A percentile compares a stretch with the other conserved stretches of the same genome.
Conservation (phyloP, 2,888 invertebrate species). For the Sphaeridia pumilis region DNA sequence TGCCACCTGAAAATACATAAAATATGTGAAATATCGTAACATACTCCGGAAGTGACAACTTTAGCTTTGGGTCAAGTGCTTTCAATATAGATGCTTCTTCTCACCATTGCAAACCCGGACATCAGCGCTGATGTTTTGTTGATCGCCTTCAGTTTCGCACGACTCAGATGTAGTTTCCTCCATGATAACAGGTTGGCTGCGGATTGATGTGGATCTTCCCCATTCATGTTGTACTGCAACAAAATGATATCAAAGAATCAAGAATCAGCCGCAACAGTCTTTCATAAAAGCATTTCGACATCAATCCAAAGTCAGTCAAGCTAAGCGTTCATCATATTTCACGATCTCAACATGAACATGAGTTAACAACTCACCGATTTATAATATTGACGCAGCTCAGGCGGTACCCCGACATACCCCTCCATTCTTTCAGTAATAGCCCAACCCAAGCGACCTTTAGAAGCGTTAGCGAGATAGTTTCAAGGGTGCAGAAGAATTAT, state of each 20-base stretch:
- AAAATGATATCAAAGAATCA: neutral
- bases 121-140: constrained; percentile 84
- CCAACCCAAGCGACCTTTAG: too few relatives aligned
- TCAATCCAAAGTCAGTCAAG: neutral
- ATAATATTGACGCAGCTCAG: constrained; percentile 27
- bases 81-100: constrained; percentile 36
- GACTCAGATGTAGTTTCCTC: constrained; percentile 74
- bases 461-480: too few relatives aligned
- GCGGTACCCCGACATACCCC: constrained; percentile 35
- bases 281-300: neutral
- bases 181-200: constrained; percentile 45
- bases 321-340: neutral
- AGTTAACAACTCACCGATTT: constrained; percentile 26
- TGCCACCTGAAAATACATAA: constrained; percentile 58
- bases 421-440: too few relatives aligned
- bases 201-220: constrained; percentile 21
- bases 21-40: too few relatives aligned
- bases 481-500: too few relatives aligned
- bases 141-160: constrained; percentile 88
- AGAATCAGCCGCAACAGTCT: neutral
- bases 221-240: constrained; percentile 33
- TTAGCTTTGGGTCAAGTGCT: neutral
- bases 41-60: neutral
- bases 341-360: neutral
- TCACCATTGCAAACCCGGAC: constrained; percentile 89